Base-by-base conservation (phyloP, 2,888 invertebrate species). In the Drosophila merina region DNA sequence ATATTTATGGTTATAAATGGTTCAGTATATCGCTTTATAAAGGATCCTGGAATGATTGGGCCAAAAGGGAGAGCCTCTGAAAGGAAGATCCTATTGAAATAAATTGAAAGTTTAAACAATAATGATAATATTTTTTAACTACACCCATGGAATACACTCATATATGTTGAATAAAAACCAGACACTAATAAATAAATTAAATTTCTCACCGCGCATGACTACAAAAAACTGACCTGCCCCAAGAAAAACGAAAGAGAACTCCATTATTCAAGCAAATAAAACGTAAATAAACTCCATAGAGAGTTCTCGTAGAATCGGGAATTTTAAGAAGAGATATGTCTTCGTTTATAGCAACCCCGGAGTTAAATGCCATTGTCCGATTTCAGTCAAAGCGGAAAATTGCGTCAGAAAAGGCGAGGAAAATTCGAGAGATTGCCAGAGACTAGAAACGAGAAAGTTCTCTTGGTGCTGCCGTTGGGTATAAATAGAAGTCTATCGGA, bases 41-140 rank as follows among this genome's bases (percentile, higher is more conserved):
- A 9, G 84, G 84, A 38, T 84, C 84, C 8, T 84, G 84, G 84
- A 64, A 73, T 0, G 84, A 84, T 7, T 84, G 84, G 84, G 79
- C 84, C 26, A 57, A 84, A 26, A 84, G 67, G 38, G 71, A 84
- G 33, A 79, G 73, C 10, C 69, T 78, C 2, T 59, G 30, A 47
- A 12, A 3, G 14, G 31, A 28, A 28, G 28, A 14, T 4, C 12
- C 9, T 31, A 3, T 31, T 8, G 12, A 48, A 56, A 36, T 38
- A 12, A 12, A 38, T 38, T 2, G 20, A 20, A 20, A 20, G 2
- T 33, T 1, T 5, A 28, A 28, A 28, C 28, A 0, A 28, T 28
- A 5, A 28, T 28, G 6, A 5, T 28, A 42, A 20, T 40, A 14
- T 42, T 9, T 44, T 25, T 36, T 28, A 9, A 31, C 50, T 38